Percentiles rank a stretch among this genome's conserved stretches.
Conservation (phyloP, 2,113 vertebrate genomes). For the Channa argus region DNA sequence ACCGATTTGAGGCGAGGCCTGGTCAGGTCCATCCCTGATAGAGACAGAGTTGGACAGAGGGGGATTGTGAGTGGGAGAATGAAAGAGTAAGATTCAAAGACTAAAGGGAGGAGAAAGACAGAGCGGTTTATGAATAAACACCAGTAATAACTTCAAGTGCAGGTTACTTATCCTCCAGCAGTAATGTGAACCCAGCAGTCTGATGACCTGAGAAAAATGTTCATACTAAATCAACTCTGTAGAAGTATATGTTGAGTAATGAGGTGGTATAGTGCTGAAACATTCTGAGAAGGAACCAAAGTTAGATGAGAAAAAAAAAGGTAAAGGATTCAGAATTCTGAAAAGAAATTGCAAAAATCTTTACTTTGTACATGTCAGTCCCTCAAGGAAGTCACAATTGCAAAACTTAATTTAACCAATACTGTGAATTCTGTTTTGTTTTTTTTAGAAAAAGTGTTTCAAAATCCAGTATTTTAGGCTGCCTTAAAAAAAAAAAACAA, state of each 20-base stretch:
- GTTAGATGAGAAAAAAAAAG: slow-evolving; percentile 2
- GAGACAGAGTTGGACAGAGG: background rate
- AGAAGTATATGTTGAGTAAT: slow-evolving; percentile 26
- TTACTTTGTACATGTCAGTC: no score
- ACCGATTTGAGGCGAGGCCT: slow-evolving; percentile 81
- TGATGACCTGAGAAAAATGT: slow-evolving; percentile 37
- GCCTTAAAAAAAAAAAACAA: no score
- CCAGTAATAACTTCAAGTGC: slow-evolving; percentile 48
- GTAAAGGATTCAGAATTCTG: background rate
- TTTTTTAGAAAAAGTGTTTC: no score
- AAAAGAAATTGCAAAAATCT: background rate
- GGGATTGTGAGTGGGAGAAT: background rate
- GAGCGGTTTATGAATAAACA: slow-evolving; percentile 47
- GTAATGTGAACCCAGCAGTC: slow-evolving; percentile 14
- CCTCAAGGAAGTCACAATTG: no score
- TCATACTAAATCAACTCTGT: slow-evolving; percentile 34
- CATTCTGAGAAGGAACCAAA: background rate
- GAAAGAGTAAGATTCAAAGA: background rate
- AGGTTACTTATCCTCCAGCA: slow-evolving; percentile 36
- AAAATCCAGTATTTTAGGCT: no score
- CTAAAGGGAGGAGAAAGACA: background rate
- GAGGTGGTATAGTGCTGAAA: slow-evolving; percentile 4
- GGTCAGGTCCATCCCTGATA: slow-evolving; percentile 83
- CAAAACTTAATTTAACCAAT: no score
- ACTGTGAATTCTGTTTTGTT: no score